Percentiles rank a stretch among this genome's conserved stretches.
phyloP scores from a whole-genome alignment of 2,888 invertebrate species.

The Corbicula japonica region DNA sequence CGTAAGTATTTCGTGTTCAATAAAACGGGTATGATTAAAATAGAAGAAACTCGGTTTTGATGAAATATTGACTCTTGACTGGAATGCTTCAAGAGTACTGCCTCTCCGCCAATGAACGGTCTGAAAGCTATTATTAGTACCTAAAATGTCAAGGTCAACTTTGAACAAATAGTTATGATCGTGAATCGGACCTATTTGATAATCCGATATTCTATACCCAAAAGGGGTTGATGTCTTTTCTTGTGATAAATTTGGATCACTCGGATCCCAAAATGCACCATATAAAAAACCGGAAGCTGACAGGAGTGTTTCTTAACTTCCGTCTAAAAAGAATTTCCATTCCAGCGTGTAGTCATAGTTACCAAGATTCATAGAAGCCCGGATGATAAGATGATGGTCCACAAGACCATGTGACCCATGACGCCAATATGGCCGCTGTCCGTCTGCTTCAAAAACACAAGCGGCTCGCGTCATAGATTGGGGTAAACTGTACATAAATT shows the following conservation, averaged over 20 bases:
- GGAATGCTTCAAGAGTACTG: constrained; percentile 49
- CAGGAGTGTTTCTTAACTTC: constrained; percentile 59
- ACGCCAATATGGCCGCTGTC: constrained; percentile 69
- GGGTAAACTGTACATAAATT: constrained; percentile 29
- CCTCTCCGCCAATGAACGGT: constrained; percentile 66
- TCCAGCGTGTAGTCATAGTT: constrained; percentile 76
- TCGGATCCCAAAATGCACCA: constrained; percentile 68
- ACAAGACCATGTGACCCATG: constrained; percentile 54
- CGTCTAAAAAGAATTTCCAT: constrained; percentile 67
- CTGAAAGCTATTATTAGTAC: constrained; percentile 64
- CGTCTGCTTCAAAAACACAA: constrained; percentile 75
- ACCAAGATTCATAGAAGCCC: constrained; percentile 69
- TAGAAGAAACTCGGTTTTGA: constrained; percentile 54
- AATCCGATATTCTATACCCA: constrained; percentile 66
- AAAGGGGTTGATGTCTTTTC: constrained; percentile 60
- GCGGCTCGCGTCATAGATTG: constrained; percentile 34
- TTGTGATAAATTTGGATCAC: constrained; percentile 54
- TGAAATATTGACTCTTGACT: constrained; percentile 47
- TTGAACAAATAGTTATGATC: constrained; percentile 70
- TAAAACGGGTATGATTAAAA: constrained; percentile 66
- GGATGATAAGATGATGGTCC: constrained; percentile 66
- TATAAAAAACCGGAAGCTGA: constrained; percentile 67
- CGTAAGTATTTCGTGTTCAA: constrained; percentile 56
- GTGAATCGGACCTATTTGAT: constrained; percentile 65
- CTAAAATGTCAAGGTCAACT: constrained; percentile 70